Base-by-base conservation (phyloP, 1,140 invertebrate genomes). In the Drosophila ananassae region DNA sequence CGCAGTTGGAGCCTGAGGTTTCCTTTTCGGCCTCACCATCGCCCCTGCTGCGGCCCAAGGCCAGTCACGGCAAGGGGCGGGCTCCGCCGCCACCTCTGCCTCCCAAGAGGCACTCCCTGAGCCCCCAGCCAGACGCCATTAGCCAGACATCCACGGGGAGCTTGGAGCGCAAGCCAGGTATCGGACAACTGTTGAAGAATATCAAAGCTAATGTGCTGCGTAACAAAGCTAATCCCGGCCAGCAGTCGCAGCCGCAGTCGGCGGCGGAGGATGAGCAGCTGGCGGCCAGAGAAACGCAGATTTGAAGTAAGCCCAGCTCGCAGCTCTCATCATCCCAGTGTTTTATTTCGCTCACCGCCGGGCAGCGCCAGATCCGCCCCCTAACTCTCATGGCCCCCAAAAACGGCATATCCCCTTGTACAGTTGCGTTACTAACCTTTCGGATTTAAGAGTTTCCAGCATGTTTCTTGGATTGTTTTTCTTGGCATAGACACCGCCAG, bases 181-280 rank as follows among this genome's bases (percentile, higher is more conserved):
- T 83, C 68, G 79, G 87, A 28, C 74, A 77, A 66, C 62, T 91
- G 60, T 90, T 91, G 63, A 85, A 83, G 68, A 72, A 67, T 37
- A 72, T 90, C 73, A 90, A 91, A 81, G 67, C 77, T 67, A 90
- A 90, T 73, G 72, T 91, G 37, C 71, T 89, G 60, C 89, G 89
- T 58, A 74, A 53, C 52, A 90, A 83, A 72, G 61, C 67, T 77
- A 83, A 57, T 67, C 59, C 58, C 48, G 57, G 30, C 41, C 79
- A 62, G 46, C 51, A 51, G 25, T 47, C 5, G 2, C 48, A 58
- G 24, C 25, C 46, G 13, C 51, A 17, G 41, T 6, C 13, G 12
- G 3, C 39, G 13, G 39, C 53, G 61, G 58, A 68, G 59, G 66
- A 63, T 48, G 72, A 51, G 64, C 57, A 48, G 54, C 56, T 51